phyloP scores from a whole-genome alignment of 2,797 vertebrate genomes.

The Harpagifer antarcticus region DNA sequence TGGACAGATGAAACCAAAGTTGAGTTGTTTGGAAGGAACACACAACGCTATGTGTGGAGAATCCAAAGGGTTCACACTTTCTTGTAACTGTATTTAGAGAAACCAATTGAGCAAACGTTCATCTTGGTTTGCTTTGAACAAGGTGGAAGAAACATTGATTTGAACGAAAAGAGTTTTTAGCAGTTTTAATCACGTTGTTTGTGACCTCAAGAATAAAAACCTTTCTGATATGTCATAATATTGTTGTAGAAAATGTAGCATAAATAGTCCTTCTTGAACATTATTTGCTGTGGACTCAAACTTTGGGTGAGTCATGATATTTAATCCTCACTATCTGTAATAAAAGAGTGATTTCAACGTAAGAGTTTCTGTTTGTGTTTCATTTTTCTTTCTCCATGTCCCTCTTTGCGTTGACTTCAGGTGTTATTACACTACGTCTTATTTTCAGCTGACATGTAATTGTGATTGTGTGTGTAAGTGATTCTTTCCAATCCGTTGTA shows the following conservation, averaged over 20 bases:
- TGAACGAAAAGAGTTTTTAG: too few species aligned
- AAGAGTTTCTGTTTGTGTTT: constrained; percentile 5
- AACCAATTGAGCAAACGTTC: too few species aligned
- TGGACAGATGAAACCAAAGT: too few species aligned
- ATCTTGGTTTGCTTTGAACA: too few species aligned
- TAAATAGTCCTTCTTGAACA: constrained; percentile 2
- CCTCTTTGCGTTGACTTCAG: constrained; percentile 12
- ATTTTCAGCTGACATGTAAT: constrained; percentile 13
- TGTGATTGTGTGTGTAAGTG: constrained; percentile 13
- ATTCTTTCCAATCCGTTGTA: constrained; percentile 25
- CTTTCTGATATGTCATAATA: not conserved
- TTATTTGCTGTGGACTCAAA: not conserved
- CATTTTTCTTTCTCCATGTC: constrained; percentile 4
- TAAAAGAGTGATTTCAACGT: not conserved
- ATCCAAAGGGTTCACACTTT: too few species aligned
- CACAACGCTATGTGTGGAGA: too few species aligned
- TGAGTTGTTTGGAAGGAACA: too few species aligned
- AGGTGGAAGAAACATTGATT: too few species aligned
- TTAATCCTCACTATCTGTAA: not conserved
- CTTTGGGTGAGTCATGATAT: not conserved
- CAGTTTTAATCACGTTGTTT: too few species aligned
- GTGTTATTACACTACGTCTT: not conserved
- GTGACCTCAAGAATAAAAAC: too few species aligned
- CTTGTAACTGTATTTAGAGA: too few species aligned
- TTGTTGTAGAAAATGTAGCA: not conserved